Evolutionary conservation across 1,140 invertebrate genomes (phyloP), one percentile per base, ranked within the genome.

Genomic region (Neodiprion virginianus): DNA sequence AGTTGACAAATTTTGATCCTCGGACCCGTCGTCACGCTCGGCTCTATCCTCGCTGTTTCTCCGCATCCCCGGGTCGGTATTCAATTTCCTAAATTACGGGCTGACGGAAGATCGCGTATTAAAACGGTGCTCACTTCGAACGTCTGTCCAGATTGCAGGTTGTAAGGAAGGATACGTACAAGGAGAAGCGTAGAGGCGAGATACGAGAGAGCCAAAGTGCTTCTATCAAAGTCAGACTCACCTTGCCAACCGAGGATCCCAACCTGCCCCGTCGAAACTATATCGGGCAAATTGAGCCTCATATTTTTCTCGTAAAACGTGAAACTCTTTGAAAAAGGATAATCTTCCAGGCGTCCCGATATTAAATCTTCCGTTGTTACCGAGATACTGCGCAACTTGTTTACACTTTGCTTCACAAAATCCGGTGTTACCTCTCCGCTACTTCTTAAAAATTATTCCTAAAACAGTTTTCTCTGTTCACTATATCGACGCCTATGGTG

Each of bases 41-140:
- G 61, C 40, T 40, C 74, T 61, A n/a, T 23, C 67, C 53, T 76
- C 73, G 72, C 79, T 74, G 75, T 40, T 67, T 77, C 69, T 12
- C 12, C 23, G 28, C 28, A 12, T 14, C 23, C 12, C 12, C 12
- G 68, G 14, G 28, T 1, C 68, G 68, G 23, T 82, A 82, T 84
- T 83, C 81, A 82, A 83, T 85, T 82, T 81, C 70, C 67, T 77
- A 83, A 84, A 83, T 82, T 81, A 81, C 78, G 79, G 72, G 72
- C 67, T 77, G 75, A 71, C 72, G 53, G 72, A 76, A 74, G 74
- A 79, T 77, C 73, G 40, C 73, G 73, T 72, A 82, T 81, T 79
- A 80, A 80, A 79, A 80, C 75, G 75, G 70, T 73, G 70, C 72
- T 74, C 71, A 74, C 28, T 72, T 76, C 72, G 28, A 40, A 11